These are phyloP conservation scores for Pseudochaenichthys georgianus DNA, from an alignment of 2,797 vertebrate genomes.

Conservation along the genomic window DNA sequence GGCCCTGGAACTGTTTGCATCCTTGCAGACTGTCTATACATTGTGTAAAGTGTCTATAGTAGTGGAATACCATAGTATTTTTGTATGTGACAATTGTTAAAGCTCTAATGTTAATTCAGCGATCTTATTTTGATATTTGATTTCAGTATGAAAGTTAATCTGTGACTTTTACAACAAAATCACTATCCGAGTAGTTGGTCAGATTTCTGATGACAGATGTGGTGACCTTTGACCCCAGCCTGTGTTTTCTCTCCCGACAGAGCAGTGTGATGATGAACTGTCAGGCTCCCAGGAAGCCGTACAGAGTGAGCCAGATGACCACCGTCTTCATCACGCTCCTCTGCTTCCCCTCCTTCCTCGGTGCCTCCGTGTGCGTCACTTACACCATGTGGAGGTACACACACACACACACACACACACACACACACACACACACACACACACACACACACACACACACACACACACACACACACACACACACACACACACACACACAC, in stretches of 20 bases:
- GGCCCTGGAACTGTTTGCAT: neutral
- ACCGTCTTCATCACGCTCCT: conserved; percentile 93
- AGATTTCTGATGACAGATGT: neutral
- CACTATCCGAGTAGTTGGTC: neutral
- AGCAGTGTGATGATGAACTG: conserved; percentile 95
- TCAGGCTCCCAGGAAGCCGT: conserved; percentile 90
- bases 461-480: neutral
- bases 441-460: neutral
- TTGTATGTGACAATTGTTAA: neutral
- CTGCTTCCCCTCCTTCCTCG: conserved; percentile 94
- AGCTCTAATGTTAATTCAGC: neutral
- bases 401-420: conserved; percentile 7
- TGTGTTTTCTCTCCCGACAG: conserved; percentile 73
- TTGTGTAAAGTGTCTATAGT: neutral
- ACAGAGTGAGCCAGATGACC: conserved; percentile 93
- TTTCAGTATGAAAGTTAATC: neutral
- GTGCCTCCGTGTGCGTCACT: conserved; percentile 88
- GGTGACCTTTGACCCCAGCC: conserved; percentile 29
- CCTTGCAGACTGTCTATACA: too few relatives aligned
- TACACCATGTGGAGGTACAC: conserved; percentile 93
- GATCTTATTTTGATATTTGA: neutral
- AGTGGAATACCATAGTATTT: neutral
- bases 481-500: neutral
- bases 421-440: neutral
- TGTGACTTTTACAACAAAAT: neutral